Evolutionary conservation across 23 tunicate species (phyloP).

Genomic region (Halocynthia roretzi): DNA sequence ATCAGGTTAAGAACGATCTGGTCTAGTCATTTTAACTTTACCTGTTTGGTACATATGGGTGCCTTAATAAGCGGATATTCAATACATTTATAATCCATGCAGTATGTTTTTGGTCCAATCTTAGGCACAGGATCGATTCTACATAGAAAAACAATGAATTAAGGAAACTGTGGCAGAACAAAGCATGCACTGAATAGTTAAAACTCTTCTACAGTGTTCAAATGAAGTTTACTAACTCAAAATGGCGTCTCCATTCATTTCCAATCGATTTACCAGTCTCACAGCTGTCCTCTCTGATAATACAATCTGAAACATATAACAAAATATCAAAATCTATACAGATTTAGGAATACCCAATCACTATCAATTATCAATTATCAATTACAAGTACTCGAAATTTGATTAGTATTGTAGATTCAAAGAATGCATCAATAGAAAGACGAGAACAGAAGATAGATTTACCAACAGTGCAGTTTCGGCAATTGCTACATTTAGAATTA

Average conservation of each 20-base stretch:
- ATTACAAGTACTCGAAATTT: too few species aligned
- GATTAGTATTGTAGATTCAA: too few species aligned
- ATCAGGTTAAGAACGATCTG: neutral
- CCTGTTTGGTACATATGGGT: conserved; percentile 47
- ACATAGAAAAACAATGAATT: neutral
- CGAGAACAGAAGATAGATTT: neutral
- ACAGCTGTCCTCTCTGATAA: conserved; percentile 36
- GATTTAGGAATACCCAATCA: neutral
- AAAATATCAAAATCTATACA: conserved; percentile 1
- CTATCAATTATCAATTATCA: too few species aligned
- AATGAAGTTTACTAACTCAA: conserved; percentile 23
- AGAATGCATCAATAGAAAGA: too few species aligned
- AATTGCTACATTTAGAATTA: conserved; percentile 42
- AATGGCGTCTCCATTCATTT: conserved; percentile 28
- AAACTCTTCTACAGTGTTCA: neutral
- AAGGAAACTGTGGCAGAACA: too few species aligned
- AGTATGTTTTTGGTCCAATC: conserved; percentile 41
- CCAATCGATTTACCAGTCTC: conserved; percentile 30
- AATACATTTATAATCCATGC: conserved; percentile 32
- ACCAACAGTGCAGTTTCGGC: conserved; percentile 44
- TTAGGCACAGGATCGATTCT: conserved; percentile 35
- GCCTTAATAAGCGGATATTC: conserved; percentile 37
- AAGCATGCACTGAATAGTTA: too few species aligned
- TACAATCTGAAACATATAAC: conserved; percentile 22
- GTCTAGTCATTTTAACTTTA: neutral